A percentile compares a stretch with the other conserved stretches of the same genome.
phyloP scores from a whole-genome alignment of 2,113 vertebrate genomes.

The Arenaria interpres region DNA sequence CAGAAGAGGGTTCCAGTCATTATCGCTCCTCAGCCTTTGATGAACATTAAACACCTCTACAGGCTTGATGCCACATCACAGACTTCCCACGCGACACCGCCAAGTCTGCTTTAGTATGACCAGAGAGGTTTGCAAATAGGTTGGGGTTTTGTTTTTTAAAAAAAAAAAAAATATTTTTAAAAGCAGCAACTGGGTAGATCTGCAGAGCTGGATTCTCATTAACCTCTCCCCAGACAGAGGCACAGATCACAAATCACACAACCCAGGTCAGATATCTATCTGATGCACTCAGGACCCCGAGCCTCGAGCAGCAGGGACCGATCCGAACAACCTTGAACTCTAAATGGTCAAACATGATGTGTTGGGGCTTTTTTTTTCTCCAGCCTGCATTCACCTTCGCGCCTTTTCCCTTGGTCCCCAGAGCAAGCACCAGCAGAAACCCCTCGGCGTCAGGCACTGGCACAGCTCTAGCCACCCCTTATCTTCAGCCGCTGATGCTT shows the following conservation, averaged over 20 bases:
- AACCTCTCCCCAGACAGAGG: not conserved
- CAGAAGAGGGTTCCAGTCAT: not conserved
- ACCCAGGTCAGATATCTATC: not conserved
- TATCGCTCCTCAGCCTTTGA: not conserved
- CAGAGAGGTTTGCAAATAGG: not conserved
- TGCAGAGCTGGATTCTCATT: not conserved
- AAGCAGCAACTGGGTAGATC: not conserved
- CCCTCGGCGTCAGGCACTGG: not conserved
- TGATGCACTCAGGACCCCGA: not conserved
- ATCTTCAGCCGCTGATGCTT: not conserved
- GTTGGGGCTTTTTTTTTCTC: not conserved
- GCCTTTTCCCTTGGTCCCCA: not conserved
- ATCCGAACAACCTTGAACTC: not conserved
- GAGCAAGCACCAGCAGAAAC: not conserved
- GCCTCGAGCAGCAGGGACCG: not conserved
- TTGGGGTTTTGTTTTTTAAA: not conserved
- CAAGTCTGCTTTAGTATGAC: not conserved
- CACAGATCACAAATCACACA: not conserved
- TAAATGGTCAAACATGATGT: not conserved
- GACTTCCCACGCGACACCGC: accelerated
- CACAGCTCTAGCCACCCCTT: not conserved
- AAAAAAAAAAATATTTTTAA: accelerated
- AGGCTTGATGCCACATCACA: not conserved
- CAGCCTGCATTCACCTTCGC: not conserved
- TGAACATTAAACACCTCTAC: not conserved